Base-by-base conservation (phyloP, 2,888 invertebrate species). In the Shargacucullia verbasci region DNA sequence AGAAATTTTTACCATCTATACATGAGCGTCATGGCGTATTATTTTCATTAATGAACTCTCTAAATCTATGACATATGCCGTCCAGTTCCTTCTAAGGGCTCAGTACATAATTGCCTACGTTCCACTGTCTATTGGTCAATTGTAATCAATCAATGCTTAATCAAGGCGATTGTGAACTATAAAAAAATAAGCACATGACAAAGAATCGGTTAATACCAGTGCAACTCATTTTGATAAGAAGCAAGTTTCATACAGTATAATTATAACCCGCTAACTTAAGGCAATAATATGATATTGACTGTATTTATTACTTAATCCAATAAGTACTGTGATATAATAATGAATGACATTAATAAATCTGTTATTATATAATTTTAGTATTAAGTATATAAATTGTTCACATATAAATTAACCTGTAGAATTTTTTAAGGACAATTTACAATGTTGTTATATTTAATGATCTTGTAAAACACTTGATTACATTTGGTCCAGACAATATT, bases 401-500 rank as follows among this genome's bases (percentile, higher is more conserved):
- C 62, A n/a, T 44, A 47, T n/a, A 68, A 66, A 54, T 46, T 52
- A 70, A 68, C 57, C 55, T 59, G 66, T 72, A 74, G 65, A 72
- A 60, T 75, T 78, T 78, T 78, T 50, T 72, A 71, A 69, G 70
- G 55, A 70, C 56, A 61, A 41, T 72, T 66, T 70, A 73, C 63
- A 62, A 65, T 54, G 38, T 61, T 64, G 31, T 54, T 54, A 65
- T 53, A 52, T 47, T 33, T 44, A 65, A 63, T 55, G 70, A 76
- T 65, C 58, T 75, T 73, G 70, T 68, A 52, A 48, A 49, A 60
- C 35, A 66, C 34, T 43, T 56, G 61, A 47, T 20, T 66, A 70
- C 39, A 92, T 87, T 87, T 88, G 85, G 71, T 90, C 88, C 60
- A 92, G 87, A 79, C 93, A 94, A 64, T 72, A 67, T 68, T 86